Base-by-base conservation (phyloP, 2,888 invertebrate species). In the Campoplex nolae region DNA sequence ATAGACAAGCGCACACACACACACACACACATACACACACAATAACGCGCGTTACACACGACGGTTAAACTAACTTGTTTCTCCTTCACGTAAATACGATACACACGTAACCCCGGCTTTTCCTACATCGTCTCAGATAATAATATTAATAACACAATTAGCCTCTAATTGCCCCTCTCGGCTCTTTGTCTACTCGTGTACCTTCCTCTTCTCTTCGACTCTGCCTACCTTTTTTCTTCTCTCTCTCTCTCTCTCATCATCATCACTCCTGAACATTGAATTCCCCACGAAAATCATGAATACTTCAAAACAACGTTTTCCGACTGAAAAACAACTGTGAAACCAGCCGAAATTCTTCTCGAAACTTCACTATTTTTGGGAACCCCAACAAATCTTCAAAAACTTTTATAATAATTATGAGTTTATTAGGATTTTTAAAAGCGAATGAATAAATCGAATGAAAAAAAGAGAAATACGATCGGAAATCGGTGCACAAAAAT, bases 121-220 rank as follows among this genome's bases (percentile, higher is more conserved):
- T 74, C 56, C 16, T 77, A 67, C 58, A 62, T 18, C 67, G 45
- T 56, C 58, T 73, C 73, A 65, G 73, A 84, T 79, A 75, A 79
- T 79, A 79, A 78, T 74, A 84, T 84, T 76, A 78, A 80, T 71
- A 76, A 84, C 62, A 80, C 80, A 85, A 85, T 85, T 85, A 81
- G 71, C 48, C 77, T 73, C 77, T 81, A 81, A 83, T 79, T 79
- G 68, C 68, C n/a, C 48, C 51, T 51, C 18, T 42, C 58, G 38
- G 38, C 38, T 23, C 45, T 74, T 74, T 74, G 58, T 74, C 56
- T 74, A 74, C 73, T 35, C 11, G 28, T 11, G 51, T 54, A 73
- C 3, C 62, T 74, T 56, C n/a, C 6, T 38, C 38, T 58, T 74
- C 56, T 74, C 56, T 23, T 42, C 13, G 23, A 58, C 58, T 74